These are phyloP conservation scores for Holacanthus passer DNA, from an alignment of 2,113 vertebrate species.

Conservation along the genomic window DNA sequence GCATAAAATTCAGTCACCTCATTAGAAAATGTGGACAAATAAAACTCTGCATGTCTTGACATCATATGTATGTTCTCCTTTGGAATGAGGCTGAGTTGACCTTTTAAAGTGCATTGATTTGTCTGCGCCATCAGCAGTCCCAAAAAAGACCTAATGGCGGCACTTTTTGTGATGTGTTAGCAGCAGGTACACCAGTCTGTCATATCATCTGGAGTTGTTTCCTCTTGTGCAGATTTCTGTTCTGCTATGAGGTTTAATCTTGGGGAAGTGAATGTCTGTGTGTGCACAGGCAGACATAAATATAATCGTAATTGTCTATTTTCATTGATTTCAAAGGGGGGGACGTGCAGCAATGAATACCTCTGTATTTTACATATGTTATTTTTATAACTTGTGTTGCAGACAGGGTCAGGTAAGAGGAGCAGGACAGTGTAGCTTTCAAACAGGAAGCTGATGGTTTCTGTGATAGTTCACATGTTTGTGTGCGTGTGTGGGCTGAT, in stretches of 20 bases:
- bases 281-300: not conserved
- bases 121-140: no score
- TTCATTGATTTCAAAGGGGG: not conserved
- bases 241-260: constrained; percentile 63
- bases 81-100: not conserved
- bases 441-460: constrained; percentile 50
- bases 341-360: not conserved
- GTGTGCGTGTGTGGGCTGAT: not conserved
- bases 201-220: constrained; percentile 59
- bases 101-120: not conserved
- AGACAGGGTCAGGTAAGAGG: not conserved
- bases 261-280: constrained; percentile 61
- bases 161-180: not conserved
- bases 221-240: constrained; percentile 64
- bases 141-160: no score
- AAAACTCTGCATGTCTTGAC: not conserved
- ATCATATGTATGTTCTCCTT: not conserved
- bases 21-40: no score
- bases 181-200: constrained; percentile 6
- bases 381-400: not conserved
- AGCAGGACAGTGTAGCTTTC: not conserved
- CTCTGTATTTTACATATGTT: fast-evolving
- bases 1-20: no score
- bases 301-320: not conserved
- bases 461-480: not conserved